Evolutionary conservation across 2,888 invertebrate species (phyloP), one percentile per base, ranked within the genome.

Genomic region (Andricus curvator): DNA sequence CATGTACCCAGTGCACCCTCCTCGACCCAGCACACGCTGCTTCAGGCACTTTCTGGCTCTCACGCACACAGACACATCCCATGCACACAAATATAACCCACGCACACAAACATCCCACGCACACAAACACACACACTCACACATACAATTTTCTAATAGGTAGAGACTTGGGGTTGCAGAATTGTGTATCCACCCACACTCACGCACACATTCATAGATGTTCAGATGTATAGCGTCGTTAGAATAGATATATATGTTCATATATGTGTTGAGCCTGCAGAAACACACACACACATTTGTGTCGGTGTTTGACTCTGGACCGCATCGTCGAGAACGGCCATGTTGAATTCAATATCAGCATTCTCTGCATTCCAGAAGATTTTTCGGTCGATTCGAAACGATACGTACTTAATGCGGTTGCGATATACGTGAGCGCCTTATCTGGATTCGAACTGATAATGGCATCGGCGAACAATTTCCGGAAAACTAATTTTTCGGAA

Each of bases 301-400:
- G 81, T 80, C 80, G 78, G 81, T 81, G 84, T 79, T 79, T 44
- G 67, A 37, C 79, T 51, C 79, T 81, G 86, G 84, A 88, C 86
- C 87, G 86, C 85, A 83, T 85, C 83, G 85, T 81, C 83, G 87
- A 84, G 86, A 89, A 91, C 91, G 89, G 92, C 92, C 92, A 92
- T 92, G 91, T 91, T 92, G 92, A 92, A 92, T 92, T 92, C 91
- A 92, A 92, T 92, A 92, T 92, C 90, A 90, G 89, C 91, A 90
- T 91, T 90, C 90, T 83, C 85, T 64, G 88, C 88, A 91, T 92
- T 92, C 92, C 90, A 83, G 80, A 85, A 84, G 86, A 86, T 84
- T 87, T 88, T 88, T 89, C 88, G 84, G 86, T 83, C 85, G 84
- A 83, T 86, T 87, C 87, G 82, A 86, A 87, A 87, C 84, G 85